Evolutionary conservation across 2,113 vertebrate species (phyloP), one percentile per base, ranked within the genome.

Genomic region (Empidonax traillii): DNA sequence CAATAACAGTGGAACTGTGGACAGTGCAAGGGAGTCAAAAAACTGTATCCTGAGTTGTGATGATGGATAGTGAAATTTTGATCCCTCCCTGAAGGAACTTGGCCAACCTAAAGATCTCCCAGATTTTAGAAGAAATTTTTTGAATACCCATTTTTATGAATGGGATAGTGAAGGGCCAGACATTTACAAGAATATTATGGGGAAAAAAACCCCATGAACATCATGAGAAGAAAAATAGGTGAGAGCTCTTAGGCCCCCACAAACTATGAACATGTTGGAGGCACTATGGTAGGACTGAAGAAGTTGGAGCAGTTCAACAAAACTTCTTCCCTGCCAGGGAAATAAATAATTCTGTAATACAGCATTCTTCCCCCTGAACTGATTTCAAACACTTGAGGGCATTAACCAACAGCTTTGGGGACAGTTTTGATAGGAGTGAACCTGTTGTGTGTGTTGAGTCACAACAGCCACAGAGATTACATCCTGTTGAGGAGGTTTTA

Each of bases 141-240:
- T 18, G 28, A 77, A 30, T 5, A 73, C 4, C 2, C 16, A 41
- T 59, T 30, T 31, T 5, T 37, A 28, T 65, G 35, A 65, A 37
- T 23, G 9, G 3, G 16, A 16, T 46, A 55, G 35, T 17, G 33
- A 81, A 66, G 28, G 6, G 5, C 24, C 19, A 65, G n/a, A 17
- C 16, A 33, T 2, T 59, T 33, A 51, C 28, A 52, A 52, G 81
- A 47, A 53, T 33, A 52, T 17, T 71, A 6, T 1, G 58, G 7
- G 10, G 19, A 22, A 5, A 9, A 58, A 37, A 73, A 33, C 1
- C 1, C 0, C 14, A 18, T 35, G 3, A 35, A 10, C 67, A n/a
- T 21, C 3, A 10, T 6, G 3, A 76, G 31, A 72, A 81, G 18
- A 9, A 67, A 72, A 78, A 30, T 3, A 53, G 5, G 9, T 15